Evolutionary conservation across 2,888 invertebrate species (phyloP).

Genomic region (Amorpha juglandis): DNA sequence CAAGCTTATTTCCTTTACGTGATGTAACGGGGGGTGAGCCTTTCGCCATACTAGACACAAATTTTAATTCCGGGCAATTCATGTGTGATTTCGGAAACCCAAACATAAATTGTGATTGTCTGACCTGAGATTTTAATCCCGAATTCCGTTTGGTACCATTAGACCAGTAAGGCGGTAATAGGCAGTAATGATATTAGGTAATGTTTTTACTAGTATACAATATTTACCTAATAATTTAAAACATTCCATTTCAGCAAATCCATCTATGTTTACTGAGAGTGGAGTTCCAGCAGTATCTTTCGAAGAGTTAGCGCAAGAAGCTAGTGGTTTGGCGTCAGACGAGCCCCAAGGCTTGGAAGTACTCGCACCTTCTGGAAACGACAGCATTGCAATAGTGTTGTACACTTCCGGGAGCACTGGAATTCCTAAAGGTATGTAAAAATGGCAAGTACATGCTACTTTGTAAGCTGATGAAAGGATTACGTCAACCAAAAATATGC

Average conservation of each 20-base stretch:
- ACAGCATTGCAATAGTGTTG: constrained; percentile 88
- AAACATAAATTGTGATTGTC: no score
- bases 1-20: no score
- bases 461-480: no score
- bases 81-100: no score
- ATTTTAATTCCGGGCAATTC: no score
- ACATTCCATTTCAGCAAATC: constrained; percentile 59
- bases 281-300: constrained; percentile 72
- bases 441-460: not conserved
- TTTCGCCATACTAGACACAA: no score
- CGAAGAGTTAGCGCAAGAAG: constrained; percentile 77
- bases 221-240: not conserved
- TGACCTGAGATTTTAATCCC: no score
- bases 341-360: constrained; percentile 68
- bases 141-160: no score
- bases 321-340: constrained; percentile 67
- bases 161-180: no score
- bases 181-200: no score
- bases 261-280: constrained; percentile 65
- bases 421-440: constrained; percentile 89
- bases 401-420: constrained; percentile 97
- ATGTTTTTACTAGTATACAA: not conserved
- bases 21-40: no score
- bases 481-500: no score
- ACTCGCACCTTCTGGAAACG: constrained; percentile 62